Evolutionary conservation across 2,888 invertebrate species (phyloP), one percentile per base, ranked within the genome.

Genomic region (Drosophila antonietae): DNA sequence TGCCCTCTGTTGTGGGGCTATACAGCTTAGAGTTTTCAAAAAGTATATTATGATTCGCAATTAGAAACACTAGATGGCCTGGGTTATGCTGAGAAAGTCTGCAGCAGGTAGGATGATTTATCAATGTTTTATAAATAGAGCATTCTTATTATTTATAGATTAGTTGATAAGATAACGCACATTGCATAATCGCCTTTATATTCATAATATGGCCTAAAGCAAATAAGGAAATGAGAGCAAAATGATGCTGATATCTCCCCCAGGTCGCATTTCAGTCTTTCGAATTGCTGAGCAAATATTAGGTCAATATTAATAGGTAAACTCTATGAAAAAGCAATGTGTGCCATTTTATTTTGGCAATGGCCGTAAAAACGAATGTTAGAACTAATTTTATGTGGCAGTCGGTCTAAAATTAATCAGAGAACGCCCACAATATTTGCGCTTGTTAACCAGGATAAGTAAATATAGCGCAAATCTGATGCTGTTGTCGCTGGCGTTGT

Each of bases 321-420:
- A 14, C 35, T n/a, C 39, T 55, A 43, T 49, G 41, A 49, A 49
- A 47, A 35, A 20, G 5, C 2, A 2, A 14, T 37, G 56, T 62
- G 43, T 0, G 53, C 15, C 23, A 6, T 37, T 12, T 37, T 41
- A 57, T 61, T 77, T 56, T 15, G 46, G 58, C 23, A 43, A 52
- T 2, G 58, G 64, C 35, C 60, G 67, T 81, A 68, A 75, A 80
- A 73, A 9, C 18, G 5, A 47, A 43, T 56, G 53, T 37, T 60
- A 23, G 61, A 67, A 72, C 78, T 67, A 61, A 66, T 72, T 87
- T 81, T 60, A 81, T 73, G 35, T 14, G 80, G 23, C 31, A 20
- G 18, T 60, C 35, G 39, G 68, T 83, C 83, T 80, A 72, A 82
- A 79, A 70, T 87, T 75, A 83, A 84, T 83, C 77, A 56, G 43